Evolutionary conservation across 2,113 vertebrate genomes (phyloP).

Genomic region (Datnioides undecimradiatus): DNA sequence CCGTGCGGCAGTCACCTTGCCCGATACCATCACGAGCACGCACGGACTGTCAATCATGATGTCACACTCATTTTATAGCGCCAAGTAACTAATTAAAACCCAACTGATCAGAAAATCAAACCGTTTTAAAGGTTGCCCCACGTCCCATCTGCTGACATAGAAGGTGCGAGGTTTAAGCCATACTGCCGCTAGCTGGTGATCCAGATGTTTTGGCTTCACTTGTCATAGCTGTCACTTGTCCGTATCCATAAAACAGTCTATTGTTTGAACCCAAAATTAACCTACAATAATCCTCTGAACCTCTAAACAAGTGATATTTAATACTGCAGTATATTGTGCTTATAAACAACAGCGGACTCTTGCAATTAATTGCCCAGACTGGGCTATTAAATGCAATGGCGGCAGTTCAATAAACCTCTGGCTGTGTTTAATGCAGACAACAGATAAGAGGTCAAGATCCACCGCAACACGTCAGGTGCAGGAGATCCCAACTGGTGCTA

Average conservation of each 20-base stretch:
- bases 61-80: no score
- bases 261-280: neutral
- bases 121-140: no score
- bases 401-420: neutral
- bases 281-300: neutral
- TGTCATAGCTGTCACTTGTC: neutral
- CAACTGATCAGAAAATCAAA: no score
- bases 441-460: neutral
- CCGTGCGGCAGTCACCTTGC: no score
- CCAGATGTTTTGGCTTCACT: no score
- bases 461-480: neutral
- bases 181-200: no score
- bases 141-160: no score
- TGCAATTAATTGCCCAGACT: neutral
- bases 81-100: no score
- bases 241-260: no score
- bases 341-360: neutral
- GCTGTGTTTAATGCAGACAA: neutral
- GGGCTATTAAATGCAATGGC: neutral
- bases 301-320: neutral
- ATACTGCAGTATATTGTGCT: neutral
- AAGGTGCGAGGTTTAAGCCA: no score
- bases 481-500: neutral
- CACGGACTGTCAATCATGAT: no score
- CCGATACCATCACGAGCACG: no score